Evolutionary conservation across 2,888 invertebrate species (phyloP).

Genomic region (Drosophila dives): DNA sequence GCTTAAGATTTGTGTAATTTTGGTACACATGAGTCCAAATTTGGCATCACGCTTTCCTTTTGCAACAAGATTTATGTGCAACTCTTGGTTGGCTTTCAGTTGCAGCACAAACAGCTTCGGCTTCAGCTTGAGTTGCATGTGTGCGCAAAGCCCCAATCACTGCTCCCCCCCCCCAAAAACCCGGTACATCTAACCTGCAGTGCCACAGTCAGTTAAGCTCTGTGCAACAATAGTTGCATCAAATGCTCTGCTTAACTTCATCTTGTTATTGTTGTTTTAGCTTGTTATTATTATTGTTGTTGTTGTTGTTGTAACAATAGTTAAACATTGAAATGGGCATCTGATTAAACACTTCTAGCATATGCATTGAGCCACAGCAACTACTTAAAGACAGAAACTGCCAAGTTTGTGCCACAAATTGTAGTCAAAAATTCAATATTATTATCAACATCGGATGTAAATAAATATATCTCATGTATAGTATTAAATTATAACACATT

Average conservation of each 20-base stretch:
- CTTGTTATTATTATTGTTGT: not conserved
- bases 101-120: slow-evolving; percentile 11
- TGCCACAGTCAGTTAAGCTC: slow-evolving; percentile 24
- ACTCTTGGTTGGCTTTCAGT: slow-evolving; percentile 25
- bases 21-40: slow-evolving; percentile 4
- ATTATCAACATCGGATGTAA: not conserved
- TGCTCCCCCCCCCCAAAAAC: too few relatives aligned
- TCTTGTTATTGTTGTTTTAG: slow-evolving; percentile 1
- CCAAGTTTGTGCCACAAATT: not conserved
- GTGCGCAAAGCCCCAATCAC: not conserved
- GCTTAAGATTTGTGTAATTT: slow-evolving; percentile 18
- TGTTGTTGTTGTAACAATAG: not conserved
- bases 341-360: slow-evolving; percentile 18
- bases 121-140: not conserved
- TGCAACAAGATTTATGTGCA: slow-evolving; percentile 29
- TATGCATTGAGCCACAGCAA: slow-evolving; percentile 12
- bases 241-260: slow-evolving; percentile 15
- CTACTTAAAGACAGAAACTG: slow-evolving; percentile 3
- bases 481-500: not conserved
- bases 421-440: not conserved
- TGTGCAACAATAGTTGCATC: slow-evolving; percentile 23
- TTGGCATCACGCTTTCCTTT: slow-evolving; percentile 16
- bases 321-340: slow-evolving; percentile 15
- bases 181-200: slow-evolving; percentile 14
- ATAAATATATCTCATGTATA: not conserved